Percentiles rank a stretch among this genome's conserved stretches.
Evolutionary conservation across 2,113 vertebrate species (phyloP).

Genomic region (Cettia cetti): DNA sequence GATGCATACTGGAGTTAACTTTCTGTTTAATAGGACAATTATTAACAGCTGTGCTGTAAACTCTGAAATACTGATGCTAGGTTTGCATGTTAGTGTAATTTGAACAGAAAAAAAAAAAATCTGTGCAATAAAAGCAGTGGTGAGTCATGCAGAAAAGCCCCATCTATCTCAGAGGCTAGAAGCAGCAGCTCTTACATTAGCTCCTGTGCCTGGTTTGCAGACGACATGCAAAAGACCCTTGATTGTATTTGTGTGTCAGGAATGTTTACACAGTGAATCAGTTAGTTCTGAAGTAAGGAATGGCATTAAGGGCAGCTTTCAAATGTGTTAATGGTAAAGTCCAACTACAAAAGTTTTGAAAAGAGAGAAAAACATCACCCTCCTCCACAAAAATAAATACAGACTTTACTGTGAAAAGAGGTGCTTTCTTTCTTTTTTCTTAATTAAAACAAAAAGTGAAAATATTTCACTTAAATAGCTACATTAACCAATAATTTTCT

Average conservation of each 20-base stretch:
- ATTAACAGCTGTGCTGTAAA: not conserved
- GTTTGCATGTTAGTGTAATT: not conserved
- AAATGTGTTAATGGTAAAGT: not conserved
- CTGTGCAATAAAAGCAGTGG: not conserved
- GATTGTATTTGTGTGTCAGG: not conserved
- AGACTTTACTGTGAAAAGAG: not conserved
- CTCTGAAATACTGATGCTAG: not conserved
- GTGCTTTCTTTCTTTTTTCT: not conserved
- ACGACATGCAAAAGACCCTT: not conserved
- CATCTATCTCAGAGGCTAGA: not conserved
- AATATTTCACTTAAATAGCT: not conserved
- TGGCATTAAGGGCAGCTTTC: not conserved
- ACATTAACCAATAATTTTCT: not conserved
- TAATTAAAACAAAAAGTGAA: not conserved
- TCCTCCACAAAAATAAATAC: not conserved
- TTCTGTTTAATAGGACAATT: not conserved
- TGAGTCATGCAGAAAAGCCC: not conserved
- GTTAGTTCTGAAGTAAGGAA: not conserved
- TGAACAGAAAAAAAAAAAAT: not conserved
- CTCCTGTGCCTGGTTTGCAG: not conserved
- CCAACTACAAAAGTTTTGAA: not conserved
- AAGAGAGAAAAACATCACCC: not conserved
- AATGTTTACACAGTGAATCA: conserved; percentile 14
- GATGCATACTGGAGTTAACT: not conserved
- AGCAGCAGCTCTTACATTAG: not conserved